phyloP scores from a whole-genome alignment of 1,140 invertebrate species.

The Gryllus bimaculatus region DNA sequence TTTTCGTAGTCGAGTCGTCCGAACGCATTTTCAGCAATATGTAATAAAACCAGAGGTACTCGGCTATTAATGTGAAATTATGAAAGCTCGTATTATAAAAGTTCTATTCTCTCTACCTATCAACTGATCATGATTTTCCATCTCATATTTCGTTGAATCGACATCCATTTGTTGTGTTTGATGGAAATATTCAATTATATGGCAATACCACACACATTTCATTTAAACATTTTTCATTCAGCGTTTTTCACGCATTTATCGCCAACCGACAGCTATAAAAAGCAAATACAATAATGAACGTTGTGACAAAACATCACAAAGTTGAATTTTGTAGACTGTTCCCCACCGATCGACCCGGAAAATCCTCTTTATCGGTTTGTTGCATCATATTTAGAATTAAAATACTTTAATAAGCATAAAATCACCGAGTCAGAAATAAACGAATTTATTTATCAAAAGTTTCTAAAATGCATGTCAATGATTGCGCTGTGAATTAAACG shows the following conservation, averaged over 20 bases:
- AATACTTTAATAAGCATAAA: no score
- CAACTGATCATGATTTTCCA: neutral
- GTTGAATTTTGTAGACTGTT: neutral
- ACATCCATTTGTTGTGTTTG: constrained; percentile 4
- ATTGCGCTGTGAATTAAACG: no score
- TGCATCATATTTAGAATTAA: no score
- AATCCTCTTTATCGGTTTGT: neutral
- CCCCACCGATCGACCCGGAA: neutral
- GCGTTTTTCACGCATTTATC: neutral
- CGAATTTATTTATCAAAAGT: no score
- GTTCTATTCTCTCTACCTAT: neutral
- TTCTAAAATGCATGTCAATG: no score
- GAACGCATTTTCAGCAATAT: neutral
- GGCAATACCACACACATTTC: neutral
- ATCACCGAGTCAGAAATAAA: no score
- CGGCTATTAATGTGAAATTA: neutral
- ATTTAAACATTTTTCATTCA: constrained; percentile 6
- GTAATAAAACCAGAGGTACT: neutral
- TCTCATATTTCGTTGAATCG: neutral
- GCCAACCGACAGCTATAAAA: neutral
- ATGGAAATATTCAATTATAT: constrained; percentile 6
- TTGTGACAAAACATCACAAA: neutral
- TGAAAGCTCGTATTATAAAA: neutral
- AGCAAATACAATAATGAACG: neutral
- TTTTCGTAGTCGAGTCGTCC: no score